Conservation (phyloP, 2,113 vertebrate genomes). For the Tapirus terrestris region DNA sequence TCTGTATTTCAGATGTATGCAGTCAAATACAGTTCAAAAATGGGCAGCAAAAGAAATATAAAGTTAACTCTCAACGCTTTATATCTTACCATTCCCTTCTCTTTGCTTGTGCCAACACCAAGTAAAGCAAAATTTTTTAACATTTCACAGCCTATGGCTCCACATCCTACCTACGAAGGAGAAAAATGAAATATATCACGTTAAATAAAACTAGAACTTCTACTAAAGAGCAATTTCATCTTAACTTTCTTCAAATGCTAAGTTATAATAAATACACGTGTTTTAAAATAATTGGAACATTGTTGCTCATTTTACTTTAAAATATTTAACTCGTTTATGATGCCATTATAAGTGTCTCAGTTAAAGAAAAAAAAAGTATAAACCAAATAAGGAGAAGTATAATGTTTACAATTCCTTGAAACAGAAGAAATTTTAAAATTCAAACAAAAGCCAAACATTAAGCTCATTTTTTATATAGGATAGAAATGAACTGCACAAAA, state of each 20-base stretch:
- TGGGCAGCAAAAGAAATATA: background rate
- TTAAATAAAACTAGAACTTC: background rate
- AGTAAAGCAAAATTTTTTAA: slow-evolving; percentile 98
- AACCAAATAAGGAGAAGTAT: background rate
- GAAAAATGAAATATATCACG: background rate
- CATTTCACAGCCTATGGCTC: slow-evolving; percentile 99
- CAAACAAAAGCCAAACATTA: background rate
- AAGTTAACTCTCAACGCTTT: background rate
- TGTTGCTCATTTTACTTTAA: slow-evolving; percentile 25
- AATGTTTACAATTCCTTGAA: slow-evolving; percentile 11
- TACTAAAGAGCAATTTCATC: background rate
- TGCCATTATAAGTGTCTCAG: background rate
- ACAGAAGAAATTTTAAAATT: slow-evolving; percentile 22
- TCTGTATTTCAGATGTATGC: background rate
- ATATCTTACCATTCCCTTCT: slow-evolving; percentile 87
- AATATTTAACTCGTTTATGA: slow-evolving; percentile 27
- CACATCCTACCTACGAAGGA: slow-evolving; percentile 94
- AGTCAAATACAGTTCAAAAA: slow-evolving; percentile 14
- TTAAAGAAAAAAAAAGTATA: background rate
- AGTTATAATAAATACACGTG: background rate
- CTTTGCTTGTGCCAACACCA: slow-evolving; percentile 91
- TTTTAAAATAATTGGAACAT: background rate
- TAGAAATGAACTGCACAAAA: background rate
- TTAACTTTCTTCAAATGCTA: background rate
- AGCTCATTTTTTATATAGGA: background rate